Percentiles rank a stretch among this genome's conserved stretches.
These are phyloP conservation scores for Bos taurus DNA, from an alignment of 2,113 vertebrate species.

Conservation along the genomic window ARS-UCD2.0 NC_037349.1:60111501-60112000, in stretches of 20 bases:
- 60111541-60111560: background rate
- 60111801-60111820: background rate
- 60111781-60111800: background rate
- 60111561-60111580: background rate
- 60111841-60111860: background rate
- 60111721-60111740: background rate
- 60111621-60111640: background rate
- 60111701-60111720: background rate
- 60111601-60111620: background rate
- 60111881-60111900: background rate
- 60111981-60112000: background rate
- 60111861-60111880: background rate
- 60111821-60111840: background rate
- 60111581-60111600: background rate
- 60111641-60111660: background rate
- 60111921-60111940: rapidly evolving
- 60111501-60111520: background rate
- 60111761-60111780: background rate
- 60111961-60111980: background rate
- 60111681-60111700: background rate
- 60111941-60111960: background rate
- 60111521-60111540: background rate
- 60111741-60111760: background rate
- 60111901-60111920: too few relatives aligned
- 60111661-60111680: background rate